Conservation (phyloP, 1,140 invertebrate genomes). For the Pseudomyrmex dendroicus region DNA sequence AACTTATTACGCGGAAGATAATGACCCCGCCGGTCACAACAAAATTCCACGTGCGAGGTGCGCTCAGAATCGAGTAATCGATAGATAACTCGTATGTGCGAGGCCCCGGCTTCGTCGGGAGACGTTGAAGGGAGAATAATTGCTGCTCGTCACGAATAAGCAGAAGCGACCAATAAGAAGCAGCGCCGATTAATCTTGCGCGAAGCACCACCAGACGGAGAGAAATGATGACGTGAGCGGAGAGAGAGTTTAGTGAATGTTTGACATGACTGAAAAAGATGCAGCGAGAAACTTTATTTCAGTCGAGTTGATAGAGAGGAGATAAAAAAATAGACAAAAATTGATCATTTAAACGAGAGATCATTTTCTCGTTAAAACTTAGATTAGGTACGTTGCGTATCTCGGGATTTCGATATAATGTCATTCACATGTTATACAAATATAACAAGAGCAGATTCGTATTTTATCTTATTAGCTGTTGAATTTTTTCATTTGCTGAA, state of each 20-base stretch:
- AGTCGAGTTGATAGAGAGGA: no score
- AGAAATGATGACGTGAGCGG: conserved; percentile 26
- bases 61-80: conserved; percentile 62
- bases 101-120: conserved; percentile 47
- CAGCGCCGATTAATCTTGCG: conserved; percentile 63
- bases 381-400: not conserved
- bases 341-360: not conserved
- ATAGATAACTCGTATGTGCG: conserved; percentile 63
- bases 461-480: not conserved
- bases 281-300: conserved; percentile 23
- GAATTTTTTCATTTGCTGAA: not conserved
- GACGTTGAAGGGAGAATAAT: conserved; percentile 68
- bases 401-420: not conserved
- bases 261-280: conserved; percentile 26
- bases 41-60: conserved; percentile 7
- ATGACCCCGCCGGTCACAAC: not conserved
- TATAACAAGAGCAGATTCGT: not conserved
- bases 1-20: not conserved
- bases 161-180: conserved; percentile 62
- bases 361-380: not conserved
- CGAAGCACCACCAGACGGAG: conserved; percentile 43
- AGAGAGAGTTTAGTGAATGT: conserved; percentile 5
- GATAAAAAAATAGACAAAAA: not conserved
- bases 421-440: not conserved
- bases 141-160: conserved; percentile 66